These are phyloP conservation scores for Enchytraeus crypticus DNA, from an alignment of 2,888 invertebrate genomes.

Conservation along the genomic window DNA sequence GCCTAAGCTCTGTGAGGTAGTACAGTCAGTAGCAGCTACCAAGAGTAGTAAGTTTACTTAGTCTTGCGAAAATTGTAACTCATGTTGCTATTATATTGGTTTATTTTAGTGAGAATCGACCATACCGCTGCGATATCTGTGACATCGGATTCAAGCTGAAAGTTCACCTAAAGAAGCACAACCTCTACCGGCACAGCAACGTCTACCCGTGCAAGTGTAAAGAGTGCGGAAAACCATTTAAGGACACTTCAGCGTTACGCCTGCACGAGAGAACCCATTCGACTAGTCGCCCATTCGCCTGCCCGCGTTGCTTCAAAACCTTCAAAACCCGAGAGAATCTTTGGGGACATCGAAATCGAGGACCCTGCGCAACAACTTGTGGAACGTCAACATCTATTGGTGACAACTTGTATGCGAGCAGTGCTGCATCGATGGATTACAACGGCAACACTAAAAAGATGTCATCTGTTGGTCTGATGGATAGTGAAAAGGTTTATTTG, in stretches of 20 bases:
- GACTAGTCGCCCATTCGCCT: constrained; percentile 23
- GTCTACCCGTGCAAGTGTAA: constrained; percentile 28
- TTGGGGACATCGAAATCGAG: constrained; percentile 29
- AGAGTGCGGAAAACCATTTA: constrained; percentile 29
- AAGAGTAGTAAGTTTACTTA: no score
- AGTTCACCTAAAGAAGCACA: constrained; percentile 30
- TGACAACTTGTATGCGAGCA: neutral
- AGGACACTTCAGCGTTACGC: constrained; percentile 28
- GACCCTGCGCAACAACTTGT: constrained; percentile 24
- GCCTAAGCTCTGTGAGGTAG: no score
- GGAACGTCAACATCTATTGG: neutral
- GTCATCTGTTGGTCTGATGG: neutral
- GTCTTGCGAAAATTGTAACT: no score
- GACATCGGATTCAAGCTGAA: constrained; percentile 29
- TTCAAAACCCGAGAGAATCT: constrained; percentile 31
- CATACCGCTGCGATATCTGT: constrained; percentile 24
- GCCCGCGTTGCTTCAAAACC: constrained; percentile 24
- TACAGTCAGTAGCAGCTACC: no score
- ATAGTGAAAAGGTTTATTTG: neutral
- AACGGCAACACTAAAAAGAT: neutral
- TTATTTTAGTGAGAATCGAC: no score
- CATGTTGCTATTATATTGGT: no score
- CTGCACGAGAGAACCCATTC: constrained; percentile 29
- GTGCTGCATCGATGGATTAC: neutral
- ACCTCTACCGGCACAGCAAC: constrained; percentile 29